A percentile compares a stretch with the other conserved stretches of the same genome.
phyloP scores from a whole-genome alignment of 2,888 invertebrate species.

The Acronicta alni region DNA sequence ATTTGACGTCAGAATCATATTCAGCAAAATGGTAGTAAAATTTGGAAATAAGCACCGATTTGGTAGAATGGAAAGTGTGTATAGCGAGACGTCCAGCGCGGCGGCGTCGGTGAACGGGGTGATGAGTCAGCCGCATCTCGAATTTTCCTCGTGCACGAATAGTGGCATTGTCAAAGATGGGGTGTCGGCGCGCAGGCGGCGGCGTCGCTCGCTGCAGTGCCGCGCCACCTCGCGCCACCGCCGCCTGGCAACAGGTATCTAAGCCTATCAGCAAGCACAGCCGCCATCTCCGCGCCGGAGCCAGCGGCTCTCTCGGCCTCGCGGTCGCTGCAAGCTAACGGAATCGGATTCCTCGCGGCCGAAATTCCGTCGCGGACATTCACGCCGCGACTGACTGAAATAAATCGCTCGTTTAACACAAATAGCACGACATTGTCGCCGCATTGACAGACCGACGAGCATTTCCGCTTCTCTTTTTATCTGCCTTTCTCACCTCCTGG shows the following conservation, averaged over 20 bases:
- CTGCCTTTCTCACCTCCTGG: conserved; percentile 56
- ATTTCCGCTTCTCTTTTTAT: conserved; percentile 86
- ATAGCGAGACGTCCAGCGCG: conserved; percentile 45
- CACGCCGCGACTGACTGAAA: conserved; percentile 87
- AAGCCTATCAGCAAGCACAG: conserved; percentile 53
- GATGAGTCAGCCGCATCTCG: conserved; percentile 86
- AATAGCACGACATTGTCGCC: conserved; percentile 87
- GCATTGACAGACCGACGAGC: conserved; percentile 84
- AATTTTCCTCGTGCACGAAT: conserved; percentile 85
- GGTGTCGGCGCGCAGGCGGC: conserved; percentile 65
- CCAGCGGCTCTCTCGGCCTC: conserved; percentile 52
- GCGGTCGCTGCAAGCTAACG: conserved; percentile 76
- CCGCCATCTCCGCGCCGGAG: conserved; percentile 55
- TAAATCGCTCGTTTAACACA: conserved; percentile 88
- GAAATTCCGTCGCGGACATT: conserved; percentile 87
- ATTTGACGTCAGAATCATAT: conserved; percentile 57
- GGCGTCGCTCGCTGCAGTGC: conserved; percentile 58
- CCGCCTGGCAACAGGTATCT: conserved; percentile 63
- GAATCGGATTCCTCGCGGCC: conserved; percentile 85
- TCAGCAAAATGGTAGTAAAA: conserved; percentile 51
- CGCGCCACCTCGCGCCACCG: conserved; percentile 41
- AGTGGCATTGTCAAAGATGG: conserved; percentile 75
- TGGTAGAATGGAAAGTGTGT: conserved; percentile 62
- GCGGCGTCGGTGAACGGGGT: conserved; percentile 69
- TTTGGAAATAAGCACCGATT: conserved; percentile 57